Evolutionary conservation across 2,888 invertebrate species (phyloP), one percentile per base, ranked within the genome.

Genomic region (Drosophila yooni): DNA sequence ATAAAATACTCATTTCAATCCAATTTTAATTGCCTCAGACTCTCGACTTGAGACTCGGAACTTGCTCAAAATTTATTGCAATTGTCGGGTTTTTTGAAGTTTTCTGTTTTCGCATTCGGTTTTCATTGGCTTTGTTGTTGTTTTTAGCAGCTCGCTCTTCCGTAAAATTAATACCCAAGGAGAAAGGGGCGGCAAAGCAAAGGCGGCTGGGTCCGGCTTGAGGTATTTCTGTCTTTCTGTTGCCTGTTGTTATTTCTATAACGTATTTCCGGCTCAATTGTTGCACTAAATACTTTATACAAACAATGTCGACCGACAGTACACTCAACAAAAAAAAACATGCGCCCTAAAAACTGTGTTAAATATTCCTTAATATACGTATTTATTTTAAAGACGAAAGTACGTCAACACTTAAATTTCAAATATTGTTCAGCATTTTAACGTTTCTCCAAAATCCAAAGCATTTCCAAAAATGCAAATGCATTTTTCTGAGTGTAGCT

Each of bases 261-360:
- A 58, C 79, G 34, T 76, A 79, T 86, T 90, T 87, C 87, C 87
- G 77, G 78, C 86, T 87, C 89, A 86, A 90, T 90, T 86, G 89
- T 74, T 85, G 76, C 89, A 88, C 88, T 84, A 87, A 86, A 88
- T 87, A 88, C 86, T 74, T 78, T 82, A 65, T 72, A 70, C 83
- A 83, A 83, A 79, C 79, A 86, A 54, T 62, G 56, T 34, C 34
- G 59, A 48, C 59, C 58, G 5, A 40, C 2, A 15, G 3, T 43
- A 57, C 57, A 57, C 57, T 43, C 1, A 13, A 21, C 21, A 27
- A 13, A 36, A 54, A 33, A 46, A 25, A 25, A 6, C 3, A 13
- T 7, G 21, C 13, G 13, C 1, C 0, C 3, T 1, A 21, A 46
- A 21, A 13, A 1, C 1, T 3, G 7, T 3, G 18, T 1, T 18